Percentiles rank a stretch among this genome's conserved stretches.
phyloP scores from a whole-genome alignment of 2,888 invertebrate genomes.

The Ichneumoninae sp. region DNA sequence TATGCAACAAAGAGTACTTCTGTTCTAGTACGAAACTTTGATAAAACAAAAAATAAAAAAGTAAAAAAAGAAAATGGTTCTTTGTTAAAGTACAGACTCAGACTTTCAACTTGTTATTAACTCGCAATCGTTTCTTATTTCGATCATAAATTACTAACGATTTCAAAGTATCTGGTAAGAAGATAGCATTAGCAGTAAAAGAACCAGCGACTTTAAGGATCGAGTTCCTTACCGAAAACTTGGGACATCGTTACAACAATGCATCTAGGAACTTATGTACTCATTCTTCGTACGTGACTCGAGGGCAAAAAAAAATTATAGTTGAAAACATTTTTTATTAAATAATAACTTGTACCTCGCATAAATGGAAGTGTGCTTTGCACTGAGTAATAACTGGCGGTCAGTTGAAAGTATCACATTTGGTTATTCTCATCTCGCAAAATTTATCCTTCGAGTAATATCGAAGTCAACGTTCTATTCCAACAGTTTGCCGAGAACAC shows the following conservation, averaged over 20 bases:
- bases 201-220: neutral
- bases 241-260: neutral
- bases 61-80: too few relatives aligned
- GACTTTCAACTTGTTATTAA: too few relatives aligned
- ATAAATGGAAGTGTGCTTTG: neutral
- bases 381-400: neutral
- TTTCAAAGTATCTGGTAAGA: too few relatives aligned
- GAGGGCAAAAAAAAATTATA: neutral
- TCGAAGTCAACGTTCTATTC: neutral
- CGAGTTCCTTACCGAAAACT: neutral
- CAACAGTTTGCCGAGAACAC: neutral
- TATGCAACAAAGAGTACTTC: too few relatives aligned
- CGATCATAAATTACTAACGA: too few relatives aligned
- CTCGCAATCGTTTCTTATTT: too few relatives aligned
- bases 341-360: neutral
- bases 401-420: neutral
- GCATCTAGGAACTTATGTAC: neutral
- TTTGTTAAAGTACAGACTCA: too few relatives aligned
- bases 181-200: neutral
- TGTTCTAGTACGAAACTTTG: too few relatives aligned
- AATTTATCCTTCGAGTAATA: neutral
- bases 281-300: neutral
- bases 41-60: too few relatives aligned
- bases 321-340: neutral
- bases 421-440: neutral